Percentiles rank a stretch among this genome's conserved stretches.
Evolutionary conservation across 1,140 invertebrate species (phyloP).

Genomic region (Littorina saxatilis): DNA sequence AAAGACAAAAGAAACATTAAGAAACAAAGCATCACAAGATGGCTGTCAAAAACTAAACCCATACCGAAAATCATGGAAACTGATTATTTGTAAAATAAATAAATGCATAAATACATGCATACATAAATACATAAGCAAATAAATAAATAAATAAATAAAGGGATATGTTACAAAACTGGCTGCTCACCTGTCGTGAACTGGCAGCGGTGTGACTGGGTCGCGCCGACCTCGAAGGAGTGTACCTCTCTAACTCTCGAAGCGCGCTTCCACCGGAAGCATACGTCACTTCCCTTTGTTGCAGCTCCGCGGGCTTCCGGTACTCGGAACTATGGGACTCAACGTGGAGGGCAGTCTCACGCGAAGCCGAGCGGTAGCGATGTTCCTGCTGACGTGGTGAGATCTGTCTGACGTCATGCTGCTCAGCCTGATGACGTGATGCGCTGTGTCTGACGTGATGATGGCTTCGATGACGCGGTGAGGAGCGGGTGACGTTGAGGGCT

Average conservation of each 20-base stretch:
- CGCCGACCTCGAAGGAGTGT: background rate
- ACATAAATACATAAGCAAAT: background rate
- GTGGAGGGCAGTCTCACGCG: background rate
- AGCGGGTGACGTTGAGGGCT: no score
- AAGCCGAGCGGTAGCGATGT: background rate
- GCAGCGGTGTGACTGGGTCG: background rate
- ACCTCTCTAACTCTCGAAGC: background rate
- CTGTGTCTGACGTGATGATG: no score
- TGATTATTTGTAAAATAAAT: background rate
- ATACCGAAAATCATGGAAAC: background rate
- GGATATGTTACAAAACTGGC: background rate
- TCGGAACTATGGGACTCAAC: background rate
- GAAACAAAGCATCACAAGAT: no score
- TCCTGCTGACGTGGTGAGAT: background rate
- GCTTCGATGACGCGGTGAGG: no score
- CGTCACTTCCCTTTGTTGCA: background rate
- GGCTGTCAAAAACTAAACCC: no score
- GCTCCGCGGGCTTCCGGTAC: background rate
- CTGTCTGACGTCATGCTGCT: slow-evolving; percentile 3
- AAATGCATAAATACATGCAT: background rate
- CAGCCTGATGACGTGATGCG: no score
- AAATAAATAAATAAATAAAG: background rate
- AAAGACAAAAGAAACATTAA: no score
- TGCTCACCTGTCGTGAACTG: background rate
- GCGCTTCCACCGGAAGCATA: background rate